A percentile compares a stretch with the other conserved stretches of the same genome.
Evolutionary conservation across 1,140 invertebrate genomes (phyloP).

Genomic region (Pseudomyrmex concolor): DNA sequence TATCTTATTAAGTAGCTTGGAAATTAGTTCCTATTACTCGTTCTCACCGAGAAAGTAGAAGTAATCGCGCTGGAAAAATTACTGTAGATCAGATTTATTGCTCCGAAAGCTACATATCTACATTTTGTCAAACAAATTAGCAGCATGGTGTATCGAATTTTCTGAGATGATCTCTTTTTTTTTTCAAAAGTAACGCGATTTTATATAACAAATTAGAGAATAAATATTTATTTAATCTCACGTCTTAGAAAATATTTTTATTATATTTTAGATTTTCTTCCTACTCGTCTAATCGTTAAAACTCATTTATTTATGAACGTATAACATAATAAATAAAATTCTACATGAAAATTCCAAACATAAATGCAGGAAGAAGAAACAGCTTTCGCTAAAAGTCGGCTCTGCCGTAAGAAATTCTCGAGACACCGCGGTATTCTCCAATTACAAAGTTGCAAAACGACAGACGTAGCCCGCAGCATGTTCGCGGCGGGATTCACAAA

Average conservation of each 20-base stretch:
- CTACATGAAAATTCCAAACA: background rate
- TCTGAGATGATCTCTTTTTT: no score
- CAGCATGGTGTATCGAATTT: no score
- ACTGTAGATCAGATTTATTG: no score
- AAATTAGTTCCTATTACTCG: background rate
- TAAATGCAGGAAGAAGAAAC: background rate
- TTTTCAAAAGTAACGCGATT: no score
- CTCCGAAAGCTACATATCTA: no score
- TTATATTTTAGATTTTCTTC: no score
- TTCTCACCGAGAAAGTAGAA: background rate
- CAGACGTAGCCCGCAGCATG: background rate
- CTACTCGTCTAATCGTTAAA: no score
- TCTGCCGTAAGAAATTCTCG: conserved; percentile 17
- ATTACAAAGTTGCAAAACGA: conserved; percentile 42
- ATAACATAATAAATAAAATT: no score
- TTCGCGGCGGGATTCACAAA: conserved; percentile 31
- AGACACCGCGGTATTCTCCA: background rate
- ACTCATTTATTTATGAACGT: no score
- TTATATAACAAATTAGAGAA: no score
- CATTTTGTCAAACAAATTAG: background rate
- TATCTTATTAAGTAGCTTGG: background rate
- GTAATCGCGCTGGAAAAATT: background rate
- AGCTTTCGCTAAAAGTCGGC: background rate
- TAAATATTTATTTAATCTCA: no score
- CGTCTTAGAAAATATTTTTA: no score